phyloP scores from a whole-genome alignment of 1,140 invertebrate species.

The Ylistrum balloti region DNA sequence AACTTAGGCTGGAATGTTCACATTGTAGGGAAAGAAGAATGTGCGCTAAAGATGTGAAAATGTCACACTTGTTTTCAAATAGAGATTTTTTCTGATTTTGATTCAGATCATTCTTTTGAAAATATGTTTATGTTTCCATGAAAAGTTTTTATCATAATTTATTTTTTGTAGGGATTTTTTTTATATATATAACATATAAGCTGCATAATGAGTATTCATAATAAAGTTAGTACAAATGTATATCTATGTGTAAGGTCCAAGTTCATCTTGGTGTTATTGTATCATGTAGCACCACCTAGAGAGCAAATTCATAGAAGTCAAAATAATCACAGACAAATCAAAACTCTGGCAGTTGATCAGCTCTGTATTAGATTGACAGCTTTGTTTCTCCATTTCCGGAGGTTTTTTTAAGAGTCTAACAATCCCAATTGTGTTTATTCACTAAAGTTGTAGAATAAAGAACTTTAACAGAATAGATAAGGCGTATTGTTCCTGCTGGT shows the following conservation, averaged over 20 bases:
- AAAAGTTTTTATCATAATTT: not conserved
- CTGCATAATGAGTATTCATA: not conserved
- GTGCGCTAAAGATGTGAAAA: not conserved
- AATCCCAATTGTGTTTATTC: too few species aligned
- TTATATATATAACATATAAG: not conserved
- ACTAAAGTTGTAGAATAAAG: too few species aligned
- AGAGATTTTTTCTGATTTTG: not conserved
- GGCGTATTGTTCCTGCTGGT: too few species aligned
- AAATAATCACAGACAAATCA: too few species aligned
- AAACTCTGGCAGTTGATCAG: too few species aligned
- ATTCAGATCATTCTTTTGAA: not conserved
- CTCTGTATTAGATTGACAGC: too few species aligned
- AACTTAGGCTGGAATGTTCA: not conserved
- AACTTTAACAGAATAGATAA: too few species aligned
- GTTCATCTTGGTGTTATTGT: too few species aligned
- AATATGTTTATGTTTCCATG: not conserved
- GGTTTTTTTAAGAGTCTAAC: too few species aligned
- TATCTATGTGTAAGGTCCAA: not conserved
- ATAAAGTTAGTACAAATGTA: too few species aligned
- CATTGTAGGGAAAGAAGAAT: not conserved
- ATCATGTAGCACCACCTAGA: not conserved
- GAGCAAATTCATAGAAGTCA: too few species aligned
- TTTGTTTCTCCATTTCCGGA: too few species aligned
- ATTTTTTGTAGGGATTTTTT: constrained; percentile 20
- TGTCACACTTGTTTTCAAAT: not conserved